These are phyloP conservation scores for Hylaeus volcanicus DNA, from an alignment of 1,140 invertebrate species.

Conservation along the genomic window DNA sequence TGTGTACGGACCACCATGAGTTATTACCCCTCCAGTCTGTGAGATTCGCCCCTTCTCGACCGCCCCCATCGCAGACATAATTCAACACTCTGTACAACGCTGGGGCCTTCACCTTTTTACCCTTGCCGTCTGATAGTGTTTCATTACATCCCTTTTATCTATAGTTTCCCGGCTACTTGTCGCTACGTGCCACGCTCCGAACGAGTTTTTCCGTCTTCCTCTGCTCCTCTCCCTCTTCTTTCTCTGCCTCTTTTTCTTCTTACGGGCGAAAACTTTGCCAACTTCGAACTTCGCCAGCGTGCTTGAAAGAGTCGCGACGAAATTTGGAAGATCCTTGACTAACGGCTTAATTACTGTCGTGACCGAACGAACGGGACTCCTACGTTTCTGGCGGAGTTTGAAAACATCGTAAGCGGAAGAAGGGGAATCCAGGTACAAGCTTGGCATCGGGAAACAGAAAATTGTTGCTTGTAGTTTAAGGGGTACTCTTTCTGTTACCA, in stretches of 20 bases:
- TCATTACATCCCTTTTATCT: constrained; percentile 68
- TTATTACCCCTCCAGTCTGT: constrained; percentile 76
- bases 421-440: too few species aligned
- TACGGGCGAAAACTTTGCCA: constrained; percentile 14
- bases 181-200: constrained; percentile 10
- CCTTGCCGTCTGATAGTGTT: constrained; percentile 66
- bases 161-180: constrained; percentile 17
- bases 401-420: too few species aligned
- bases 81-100: constrained; percentile 74
- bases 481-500: too few species aligned
- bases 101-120: constrained; percentile 67
- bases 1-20: constrained; percentile 76
- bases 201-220: neutral
- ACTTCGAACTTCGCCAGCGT: constrained; percentile 22
- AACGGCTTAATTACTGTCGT: constrained; percentile 31
- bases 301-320: neutral
- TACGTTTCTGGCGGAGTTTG: neutral
- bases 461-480: too few species aligned
- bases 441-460: too few species aligned
- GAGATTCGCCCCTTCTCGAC: constrained; percentile 56
- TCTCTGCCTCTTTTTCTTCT: too few species aligned
- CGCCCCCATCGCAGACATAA: constrained; percentile 69
- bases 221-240: neutral
- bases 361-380: neutral
- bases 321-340: constrained; percentile 32